Base-by-base conservation (phyloP, 2,888 invertebrate species). In the Calameuta pallipes region DNA sequence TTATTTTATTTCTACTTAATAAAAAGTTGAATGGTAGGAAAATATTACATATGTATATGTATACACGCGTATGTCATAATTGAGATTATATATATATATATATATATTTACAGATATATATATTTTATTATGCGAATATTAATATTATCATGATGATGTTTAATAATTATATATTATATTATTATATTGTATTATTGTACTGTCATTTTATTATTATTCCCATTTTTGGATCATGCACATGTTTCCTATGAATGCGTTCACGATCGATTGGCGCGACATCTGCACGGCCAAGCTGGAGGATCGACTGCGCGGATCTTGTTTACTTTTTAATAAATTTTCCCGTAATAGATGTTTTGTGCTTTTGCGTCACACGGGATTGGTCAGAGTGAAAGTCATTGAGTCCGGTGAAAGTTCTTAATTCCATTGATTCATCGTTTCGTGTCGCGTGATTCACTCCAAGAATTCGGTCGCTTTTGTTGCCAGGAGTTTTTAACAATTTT, bases 1-100 rank as follows among this genome's bases (percentile, higher is more conserved):
- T 83, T 83, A 80, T 79, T 83, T 81, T 71, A 37, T 70, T 71
- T 35, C 69, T 75, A 70, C 69, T 74, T 76, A 36, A 37, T 35
- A 75, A 80, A 69, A 36, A 78, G 69, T 83, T 79, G 79, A 71
- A 15, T 80, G 69, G 30, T 73, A 74, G 77, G 71, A 78, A 80
- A 76, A 75, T 83, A 80, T 83, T 83, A 74, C 77, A 37, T 76
- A 76, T 81, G 76, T 81, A 77, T 81, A 80, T 84, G 76, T 83
- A 81, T 78, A 78, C 74, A 75, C 71, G 31, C 73, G 37, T 73
- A 70, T 80, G 69, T 76, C 71, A 30, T 77, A 77, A 75, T 75
- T 81, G 83, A 81, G 80, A 84, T 84, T 84, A 80, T 73, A 33
- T 31, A 77, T 69, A 77, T 31, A 77, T 69, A 77, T 74, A 70